phyloP scores from a whole-genome alignment of 2,888 invertebrate species.

The Cerceris rybyensis region DNA sequence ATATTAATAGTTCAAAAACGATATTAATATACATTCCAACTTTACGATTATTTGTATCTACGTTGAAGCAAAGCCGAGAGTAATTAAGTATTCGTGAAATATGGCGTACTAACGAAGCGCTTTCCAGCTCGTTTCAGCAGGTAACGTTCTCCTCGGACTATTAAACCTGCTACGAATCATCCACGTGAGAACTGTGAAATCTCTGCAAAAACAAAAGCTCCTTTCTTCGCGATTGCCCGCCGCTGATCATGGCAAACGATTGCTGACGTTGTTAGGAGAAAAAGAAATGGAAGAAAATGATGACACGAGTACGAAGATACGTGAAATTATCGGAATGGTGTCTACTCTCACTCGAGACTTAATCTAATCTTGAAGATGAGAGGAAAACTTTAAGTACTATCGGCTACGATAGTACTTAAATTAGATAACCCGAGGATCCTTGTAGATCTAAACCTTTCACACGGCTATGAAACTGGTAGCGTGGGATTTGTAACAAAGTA shows the following conservation, averaged over 20 bases:
- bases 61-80: constrained; percentile 55
- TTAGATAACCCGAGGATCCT: constrained; percentile 59
- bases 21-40: constrained; percentile 51
- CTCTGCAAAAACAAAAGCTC: neutral
- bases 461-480: constrained; percentile 10
- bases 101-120: constrained; percentile 68
- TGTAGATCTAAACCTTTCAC: constrained; percentile 42
- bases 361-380: constrained; percentile 57
- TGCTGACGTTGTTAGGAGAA: neutral
- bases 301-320: constrained; percentile 1
- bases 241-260: neutral
- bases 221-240: neutral
- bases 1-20: constrained; percentile 37
- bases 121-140: constrained; percentile 69
- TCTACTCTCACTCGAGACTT: constrained; percentile 19
- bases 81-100: constrained; percentile 70
- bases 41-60: constrained; percentile 52
- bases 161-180: constrained; percentile 61
- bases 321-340: constrained; percentile 46
- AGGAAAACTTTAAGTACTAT: constrained; percentile 51
- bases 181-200: constrained; percentile 38
- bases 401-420: no score
- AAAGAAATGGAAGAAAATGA: constrained; percentile 31
- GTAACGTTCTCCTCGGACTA: constrained; percentile 62
- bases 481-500: neutral